Evolutionary conservation across 2,113 vertebrate genomes (phyloP).

Genomic region (Saguinus midas): DNA sequence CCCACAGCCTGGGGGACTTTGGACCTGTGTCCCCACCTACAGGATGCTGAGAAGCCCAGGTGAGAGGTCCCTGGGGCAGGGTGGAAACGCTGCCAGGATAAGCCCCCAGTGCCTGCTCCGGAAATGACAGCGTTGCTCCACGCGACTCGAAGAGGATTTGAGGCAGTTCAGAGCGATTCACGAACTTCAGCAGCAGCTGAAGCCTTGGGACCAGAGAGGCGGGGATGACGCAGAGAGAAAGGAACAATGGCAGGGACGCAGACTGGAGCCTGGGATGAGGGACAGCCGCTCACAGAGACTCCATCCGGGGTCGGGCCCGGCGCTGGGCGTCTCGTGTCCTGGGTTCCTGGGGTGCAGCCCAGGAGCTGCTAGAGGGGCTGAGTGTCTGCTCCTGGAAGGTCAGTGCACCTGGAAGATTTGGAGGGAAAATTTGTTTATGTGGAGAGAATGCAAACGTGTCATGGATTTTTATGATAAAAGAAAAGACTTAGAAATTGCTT

Average conservation of each 20-base stretch:
- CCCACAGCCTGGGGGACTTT: neutral
- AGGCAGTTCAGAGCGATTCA: neutral
- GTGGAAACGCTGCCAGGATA: neutral
- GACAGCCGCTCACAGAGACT: rapidly evolving
- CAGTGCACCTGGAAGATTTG: rapidly evolving
- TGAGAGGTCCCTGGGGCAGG: rapidly evolving
- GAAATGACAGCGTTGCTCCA: rapidly evolving
- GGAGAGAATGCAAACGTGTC: neutral
- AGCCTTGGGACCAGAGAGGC: neutral
- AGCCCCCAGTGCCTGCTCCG: no score
- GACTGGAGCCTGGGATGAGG: neutral
- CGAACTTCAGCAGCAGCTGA: neutral
- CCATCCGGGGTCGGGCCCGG: rapidly evolving
- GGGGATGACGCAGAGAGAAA: neutral
- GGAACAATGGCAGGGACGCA: rapidly evolving
- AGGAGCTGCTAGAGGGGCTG: rapidly evolving
- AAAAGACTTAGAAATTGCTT: neutral
- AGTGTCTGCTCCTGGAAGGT: rapidly evolving
- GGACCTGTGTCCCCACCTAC: neutral
- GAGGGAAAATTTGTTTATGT: neutral
- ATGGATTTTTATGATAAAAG: neutral
- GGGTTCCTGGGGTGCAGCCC: neutral
- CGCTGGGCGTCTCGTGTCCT: rapidly evolving
- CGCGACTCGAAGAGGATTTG: neutral
- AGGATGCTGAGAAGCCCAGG: neutral